A percentile compares a stretch with the other conserved stretches of the same genome.
Conservation (phyloP, 2,113 vertebrate species). For the Chlorodrepanis virens region DNA sequence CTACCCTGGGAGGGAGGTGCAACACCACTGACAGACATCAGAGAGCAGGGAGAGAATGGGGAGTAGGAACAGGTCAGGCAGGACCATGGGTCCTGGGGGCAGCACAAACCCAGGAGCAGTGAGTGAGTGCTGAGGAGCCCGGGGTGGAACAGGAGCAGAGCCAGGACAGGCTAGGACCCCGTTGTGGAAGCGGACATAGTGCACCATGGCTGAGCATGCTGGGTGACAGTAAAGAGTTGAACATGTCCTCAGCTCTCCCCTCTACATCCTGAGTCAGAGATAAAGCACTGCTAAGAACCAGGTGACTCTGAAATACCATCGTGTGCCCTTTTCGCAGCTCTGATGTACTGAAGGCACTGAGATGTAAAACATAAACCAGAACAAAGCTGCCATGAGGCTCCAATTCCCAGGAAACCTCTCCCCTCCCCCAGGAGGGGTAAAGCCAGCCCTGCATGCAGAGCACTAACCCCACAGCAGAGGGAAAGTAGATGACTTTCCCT, state of each 20-base stretch:
- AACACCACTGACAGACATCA: neutral
- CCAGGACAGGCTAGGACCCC: accelerated
- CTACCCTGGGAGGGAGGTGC: neutral
- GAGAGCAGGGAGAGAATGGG: neutral
- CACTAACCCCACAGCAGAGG: neutral
- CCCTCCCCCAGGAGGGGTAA: neutral
- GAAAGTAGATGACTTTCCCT: accelerated
- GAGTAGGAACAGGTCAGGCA: neutral
- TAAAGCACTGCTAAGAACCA: neutral
- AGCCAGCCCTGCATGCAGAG: neutral
- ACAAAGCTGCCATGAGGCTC: neutral
- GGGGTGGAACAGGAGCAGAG: accelerated
- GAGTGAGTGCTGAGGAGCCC: neutral
- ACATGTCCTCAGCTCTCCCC: neutral
- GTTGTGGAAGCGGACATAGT: neutral
- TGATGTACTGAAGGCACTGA: neutral
- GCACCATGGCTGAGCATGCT: neutral
- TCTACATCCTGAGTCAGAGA: neutral
- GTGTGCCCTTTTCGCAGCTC: neutral
- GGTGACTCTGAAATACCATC: neutral
- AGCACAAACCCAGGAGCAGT: neutral
- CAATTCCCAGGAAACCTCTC: neutral
- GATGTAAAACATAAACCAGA: neutral
- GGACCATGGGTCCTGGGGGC: accelerated
- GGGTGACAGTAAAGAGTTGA: neutral